Percentiles rank a stretch among this genome's conserved stretches.
Conservation (phyloP, 2,113 vertebrate genomes). For the Channa argus region DNA sequence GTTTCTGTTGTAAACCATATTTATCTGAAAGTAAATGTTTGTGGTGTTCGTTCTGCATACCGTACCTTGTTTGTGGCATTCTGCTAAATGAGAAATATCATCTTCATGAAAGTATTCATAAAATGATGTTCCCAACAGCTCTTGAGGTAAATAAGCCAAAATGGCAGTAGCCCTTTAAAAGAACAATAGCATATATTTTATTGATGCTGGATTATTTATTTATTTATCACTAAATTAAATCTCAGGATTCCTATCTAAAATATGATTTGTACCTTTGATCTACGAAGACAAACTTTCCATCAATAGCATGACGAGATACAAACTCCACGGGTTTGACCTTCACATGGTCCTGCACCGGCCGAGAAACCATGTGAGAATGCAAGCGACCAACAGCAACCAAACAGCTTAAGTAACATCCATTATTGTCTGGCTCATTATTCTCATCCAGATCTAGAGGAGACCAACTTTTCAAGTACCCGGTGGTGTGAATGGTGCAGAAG, state of each 20-base stretch:
- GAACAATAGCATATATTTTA: background rate
- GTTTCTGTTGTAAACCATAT: too few species aligned
- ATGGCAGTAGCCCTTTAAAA: constrained; percentile 3
- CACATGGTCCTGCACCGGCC: background rate
- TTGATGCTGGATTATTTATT: too few species aligned
- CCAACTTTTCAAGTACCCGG: background rate
- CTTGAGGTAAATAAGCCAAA: constrained; percentile 11
- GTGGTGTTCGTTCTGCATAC: too few species aligned
- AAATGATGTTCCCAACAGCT: constrained; percentile 76
- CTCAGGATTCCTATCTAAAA: too few species aligned
- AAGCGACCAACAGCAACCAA: constrained; percentile 3
- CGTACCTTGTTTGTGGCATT: constrained; percentile 90
- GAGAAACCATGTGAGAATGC: background rate
- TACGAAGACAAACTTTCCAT: constrained; percentile 16
- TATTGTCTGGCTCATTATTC: background rate
- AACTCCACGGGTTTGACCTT: constrained; percentile 13
- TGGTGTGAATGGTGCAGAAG: background rate
- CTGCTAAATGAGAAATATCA: constrained; percentile 89
- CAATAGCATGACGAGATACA: constrained; percentile 5
- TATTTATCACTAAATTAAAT: too few species aligned
- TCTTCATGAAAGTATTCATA: constrained; percentile 93
- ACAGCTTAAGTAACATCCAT: constrained; percentile 1
- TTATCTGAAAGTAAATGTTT: too few species aligned
- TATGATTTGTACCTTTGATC: constrained; percentile 5
- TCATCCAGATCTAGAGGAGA: constrained; percentile 1